Evolutionary conservation across 2,797 vertebrate species (phyloP).

Genomic region (Hypotaenidia philippensis): DNA sequence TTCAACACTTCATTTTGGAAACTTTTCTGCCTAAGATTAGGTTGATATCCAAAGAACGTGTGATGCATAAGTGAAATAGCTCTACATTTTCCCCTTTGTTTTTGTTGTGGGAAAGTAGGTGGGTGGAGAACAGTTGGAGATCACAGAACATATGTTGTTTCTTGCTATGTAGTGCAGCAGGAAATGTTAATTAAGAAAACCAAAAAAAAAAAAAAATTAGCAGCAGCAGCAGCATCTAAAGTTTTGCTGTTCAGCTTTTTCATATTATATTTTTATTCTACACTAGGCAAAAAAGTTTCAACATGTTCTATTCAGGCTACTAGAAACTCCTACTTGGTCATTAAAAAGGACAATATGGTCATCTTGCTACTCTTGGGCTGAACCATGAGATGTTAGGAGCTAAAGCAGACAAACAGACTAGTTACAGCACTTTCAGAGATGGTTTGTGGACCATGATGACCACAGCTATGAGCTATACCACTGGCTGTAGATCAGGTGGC

Average conservation of each 20-base stretch:
- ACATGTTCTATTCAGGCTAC: background rate
- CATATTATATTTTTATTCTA: background rate
- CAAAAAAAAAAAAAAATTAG: background rate
- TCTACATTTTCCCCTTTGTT: background rate
- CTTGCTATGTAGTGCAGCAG: background rate
- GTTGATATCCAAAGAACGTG: background rate
- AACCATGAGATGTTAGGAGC: background rate
- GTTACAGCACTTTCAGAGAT: background rate
- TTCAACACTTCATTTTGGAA: background rate
- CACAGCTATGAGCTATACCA: background rate
- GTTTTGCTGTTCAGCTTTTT: background rate
- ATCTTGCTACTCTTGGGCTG: background rate
- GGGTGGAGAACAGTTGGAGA: background rate
- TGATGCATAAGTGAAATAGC: background rate
- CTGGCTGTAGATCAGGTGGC: background rate
- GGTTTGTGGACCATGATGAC: background rate
- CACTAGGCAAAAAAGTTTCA: background rate
- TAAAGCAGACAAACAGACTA: background rate
- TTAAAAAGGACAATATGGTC: background rate
- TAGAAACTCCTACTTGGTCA: background rate
- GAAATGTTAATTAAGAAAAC: background rate
- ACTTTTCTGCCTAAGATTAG: background rate
- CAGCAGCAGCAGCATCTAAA: background rate
- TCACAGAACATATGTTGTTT: conserved; percentile 13
- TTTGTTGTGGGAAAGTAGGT: background rate